Evolutionary conservation across 1,140 invertebrate genomes (phyloP), one percentile per base, ranked within the genome.

Genomic region (Zaprionus capensis): DNA sequence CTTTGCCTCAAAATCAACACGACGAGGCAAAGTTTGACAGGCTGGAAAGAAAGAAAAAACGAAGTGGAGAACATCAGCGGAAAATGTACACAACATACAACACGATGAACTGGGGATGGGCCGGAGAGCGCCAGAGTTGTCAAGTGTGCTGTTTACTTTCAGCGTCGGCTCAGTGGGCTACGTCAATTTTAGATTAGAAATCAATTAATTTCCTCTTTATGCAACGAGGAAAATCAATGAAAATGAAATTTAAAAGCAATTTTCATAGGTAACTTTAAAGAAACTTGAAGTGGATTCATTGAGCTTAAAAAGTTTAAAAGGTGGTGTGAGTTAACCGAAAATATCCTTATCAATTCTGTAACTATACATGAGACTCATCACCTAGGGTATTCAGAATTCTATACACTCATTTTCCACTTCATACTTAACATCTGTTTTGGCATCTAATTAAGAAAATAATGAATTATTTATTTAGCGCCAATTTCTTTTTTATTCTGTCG

Each of bases 1-100:
- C 75, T 69, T 66, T 64, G 67, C 74, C 81, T 78, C 69, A 81
- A 85, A 84, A 81, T 85, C 66, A 78, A 85, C 74, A 71, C 74
- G 34, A 58, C 56, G 76, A 67, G 65, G 78, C 58, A 72, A 81
- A 81, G 72, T 81, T 76, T 81, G 79, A 76, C 68, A 81, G 62
- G 57, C 61, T 51, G 59, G 56, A 63, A n/a, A 20, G 55, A 58
- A 20, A 64, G 15, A 46, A 34, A 34, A 34, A 74, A 36, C 17
- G 17, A 62, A 6, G 20, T 24, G 20, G n/a, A 20, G 46, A 64
- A 71, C 41, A 46, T 46, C 41, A 46, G 41, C 41, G 41, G 41
- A 46, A 46, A 46, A 46, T 46, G 41, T 24, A 51, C 62, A 51
- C 20, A 70, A 24, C 28, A 41, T 28, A 58, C 53, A 66, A 17